These are phyloP conservation scores for Semaprochilodus insignis DNA, from an alignment of 2,797 vertebrate species.

Conservation along the genomic window DNA sequence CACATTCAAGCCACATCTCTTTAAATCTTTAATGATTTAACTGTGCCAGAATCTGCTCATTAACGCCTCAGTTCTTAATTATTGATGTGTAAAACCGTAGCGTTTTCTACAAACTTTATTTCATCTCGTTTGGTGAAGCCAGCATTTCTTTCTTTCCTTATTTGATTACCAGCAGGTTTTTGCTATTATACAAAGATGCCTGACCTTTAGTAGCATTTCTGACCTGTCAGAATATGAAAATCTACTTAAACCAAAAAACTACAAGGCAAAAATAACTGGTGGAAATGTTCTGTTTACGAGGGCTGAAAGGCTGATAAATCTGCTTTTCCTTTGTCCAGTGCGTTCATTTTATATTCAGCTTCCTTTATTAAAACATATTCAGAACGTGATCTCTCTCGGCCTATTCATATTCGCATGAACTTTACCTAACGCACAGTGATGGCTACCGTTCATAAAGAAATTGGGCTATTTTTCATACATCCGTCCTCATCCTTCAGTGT, in stretches of 20 bases:
- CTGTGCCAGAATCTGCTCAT: slow-evolving; percentile 11
- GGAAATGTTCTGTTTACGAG: neutral
- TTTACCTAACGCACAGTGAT: neutral
- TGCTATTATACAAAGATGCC: neutral
- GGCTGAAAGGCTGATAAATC: neutral
- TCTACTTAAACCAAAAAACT: neutral
- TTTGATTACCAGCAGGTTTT: neutral
- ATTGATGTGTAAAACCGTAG: neutral
- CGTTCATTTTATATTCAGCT: neutral
- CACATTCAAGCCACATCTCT: neutral
- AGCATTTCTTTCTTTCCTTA: neutral
- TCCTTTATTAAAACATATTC: slow-evolving; percentile 3
- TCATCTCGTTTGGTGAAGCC: neutral
- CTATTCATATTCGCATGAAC: neutral
- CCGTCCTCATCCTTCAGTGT: slow-evolving; percentile 8
- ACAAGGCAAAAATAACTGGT: neutral
- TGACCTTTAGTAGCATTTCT: slow-evolving; percentile 19
- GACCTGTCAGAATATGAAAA: slow-evolving; percentile 23
- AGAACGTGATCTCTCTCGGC: neutral
- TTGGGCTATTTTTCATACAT: slow-evolving; percentile 7
- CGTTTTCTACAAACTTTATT: neutral
- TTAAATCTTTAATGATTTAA: neutral
- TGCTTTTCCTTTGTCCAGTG: neutral
- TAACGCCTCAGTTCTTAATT: neutral
- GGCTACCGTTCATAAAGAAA: slow-evolving; percentile 12